These are phyloP conservation scores for Anoplophora glabripennis DNA, from an alignment of 1,140 invertebrate species.

Conservation along the genomic window DNA sequence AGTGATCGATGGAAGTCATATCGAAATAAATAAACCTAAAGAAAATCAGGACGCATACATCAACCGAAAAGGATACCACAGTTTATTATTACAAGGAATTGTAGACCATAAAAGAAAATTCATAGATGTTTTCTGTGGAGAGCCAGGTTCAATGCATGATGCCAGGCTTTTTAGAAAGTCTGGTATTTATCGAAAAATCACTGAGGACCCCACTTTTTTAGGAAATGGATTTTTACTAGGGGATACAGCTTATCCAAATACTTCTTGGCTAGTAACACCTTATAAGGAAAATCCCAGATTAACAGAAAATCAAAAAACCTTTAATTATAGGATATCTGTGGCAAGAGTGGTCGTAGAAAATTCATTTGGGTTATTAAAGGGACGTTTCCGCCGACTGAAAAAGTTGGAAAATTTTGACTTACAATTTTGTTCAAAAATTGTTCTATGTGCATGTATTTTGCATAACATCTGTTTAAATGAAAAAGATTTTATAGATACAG, in stretches of 20 bases:
- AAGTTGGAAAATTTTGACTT: too few relatives aligned
- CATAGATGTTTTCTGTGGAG: constrained; percentile 26
- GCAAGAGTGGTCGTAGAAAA: too few relatives aligned
- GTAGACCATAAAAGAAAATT: constrained; percentile 29
- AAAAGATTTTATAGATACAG: too few relatives aligned
- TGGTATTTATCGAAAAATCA: constrained; percentile 15
- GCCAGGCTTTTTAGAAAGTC: constrained; percentile 24
- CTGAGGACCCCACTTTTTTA: constrained; percentile 12
- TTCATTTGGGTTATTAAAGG: too few relatives aligned
- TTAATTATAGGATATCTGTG: too few relatives aligned
- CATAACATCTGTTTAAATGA: too few relatives aligned
- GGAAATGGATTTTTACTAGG: constrained; percentile 28
- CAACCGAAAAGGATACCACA: constrained; percentile 34
- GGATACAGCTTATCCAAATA: constrained; percentile 33
- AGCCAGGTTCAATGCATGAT: constrained; percentile 29
- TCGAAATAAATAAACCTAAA: constrained; percentile 27
- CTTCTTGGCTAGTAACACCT: constrained; percentile 26
- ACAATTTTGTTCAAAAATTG: too few relatives aligned
- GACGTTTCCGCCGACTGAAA: too few relatives aligned
- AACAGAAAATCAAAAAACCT: too few relatives aligned
- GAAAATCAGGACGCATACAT: constrained; percentile 21
- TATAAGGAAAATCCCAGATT: too few relatives aligned
- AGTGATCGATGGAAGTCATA: constrained; percentile 32
- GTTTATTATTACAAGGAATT: constrained; percentile 31
- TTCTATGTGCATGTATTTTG: too few relatives aligned